Conservation (phyloP, 2,113 vertebrate species). For the Uria lomvia region DNA sequence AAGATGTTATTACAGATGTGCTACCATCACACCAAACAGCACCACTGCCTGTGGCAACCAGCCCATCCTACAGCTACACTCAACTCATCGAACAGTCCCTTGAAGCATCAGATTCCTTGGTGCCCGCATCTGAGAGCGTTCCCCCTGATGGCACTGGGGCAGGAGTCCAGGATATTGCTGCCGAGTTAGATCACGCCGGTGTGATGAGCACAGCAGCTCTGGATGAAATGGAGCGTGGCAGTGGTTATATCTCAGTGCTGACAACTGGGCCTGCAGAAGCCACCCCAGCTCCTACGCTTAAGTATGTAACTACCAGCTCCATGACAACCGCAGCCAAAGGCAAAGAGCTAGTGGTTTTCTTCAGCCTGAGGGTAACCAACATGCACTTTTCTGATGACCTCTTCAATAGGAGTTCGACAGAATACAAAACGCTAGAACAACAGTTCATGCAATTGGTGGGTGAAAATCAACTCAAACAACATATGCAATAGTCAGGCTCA, state of each 20-base stretch:
- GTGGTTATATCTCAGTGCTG: constrained; percentile 15
- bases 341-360: constrained; percentile 89
- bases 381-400: constrained; percentile 87
- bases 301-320: constrained; percentile 80
- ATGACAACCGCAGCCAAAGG: constrained; percentile 75
- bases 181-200: constrained; percentile 32
- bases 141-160: background rate
- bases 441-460: constrained; percentile 87
- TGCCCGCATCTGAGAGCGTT: background rate
- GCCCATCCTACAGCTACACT: background rate
- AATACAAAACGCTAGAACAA: constrained; percentile 85
- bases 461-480: background rate
- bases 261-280: background rate
- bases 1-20: background rate
- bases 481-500: accelerated
- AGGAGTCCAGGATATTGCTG: constrained; percentile 34
- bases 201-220: background rate
- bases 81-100: constrained; percentile 18
- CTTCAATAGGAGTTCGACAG: constrained; percentile 87
- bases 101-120: background rate
- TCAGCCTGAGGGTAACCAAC: constrained; percentile 90
- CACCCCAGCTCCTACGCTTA: constrained; percentile 66
- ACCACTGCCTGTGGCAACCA: background rate
- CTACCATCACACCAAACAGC: background rate
- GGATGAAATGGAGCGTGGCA: constrained; percentile 60